Percentiles rank a stretch among this genome's conserved stretches.
Conservation (phyloP, 2,797 vertebrate species). For the Thaleichthys pacificus region DNA sequence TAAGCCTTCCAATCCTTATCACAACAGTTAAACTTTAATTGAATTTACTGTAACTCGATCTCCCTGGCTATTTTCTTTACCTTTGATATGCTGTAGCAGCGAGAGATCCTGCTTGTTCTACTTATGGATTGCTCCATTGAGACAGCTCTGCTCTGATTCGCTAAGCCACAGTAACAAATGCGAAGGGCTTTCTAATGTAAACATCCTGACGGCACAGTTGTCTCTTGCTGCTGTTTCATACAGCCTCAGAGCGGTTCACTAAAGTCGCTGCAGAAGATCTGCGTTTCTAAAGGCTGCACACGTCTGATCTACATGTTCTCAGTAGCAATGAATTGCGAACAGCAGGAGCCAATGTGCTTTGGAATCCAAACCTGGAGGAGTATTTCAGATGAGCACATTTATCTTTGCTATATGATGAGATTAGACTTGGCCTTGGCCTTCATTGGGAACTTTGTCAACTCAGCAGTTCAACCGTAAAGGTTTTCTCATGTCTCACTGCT, state of each 20-base stretch:
- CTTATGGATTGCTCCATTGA: conserved; percentile 26
- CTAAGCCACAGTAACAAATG: conserved; percentile 59
- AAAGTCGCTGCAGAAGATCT: conserved; percentile 32
- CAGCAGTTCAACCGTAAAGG: background rate
- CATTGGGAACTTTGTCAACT: background rate
- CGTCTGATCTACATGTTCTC: too few species aligned
- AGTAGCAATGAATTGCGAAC: too few species aligned
- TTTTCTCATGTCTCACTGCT: background rate
- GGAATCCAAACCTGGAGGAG: too few species aligned
- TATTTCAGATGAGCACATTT: too few species aligned
- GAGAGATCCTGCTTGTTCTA: conserved; percentile 32
- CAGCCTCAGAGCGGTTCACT: conserved; percentile 52
- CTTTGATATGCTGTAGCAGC: conserved; percentile 36
- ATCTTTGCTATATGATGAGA: too few species aligned
- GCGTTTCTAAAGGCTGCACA: background rate
- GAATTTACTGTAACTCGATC: conserved; percentile 51
- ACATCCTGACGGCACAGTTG: conserved; percentile 56
- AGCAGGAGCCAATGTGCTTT: too few species aligned
- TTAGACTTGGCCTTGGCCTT: background rate
- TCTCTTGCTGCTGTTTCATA: conserved; percentile 63
- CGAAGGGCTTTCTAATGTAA: conserved; percentile 38
- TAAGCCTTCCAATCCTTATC: conserved; percentile 59
- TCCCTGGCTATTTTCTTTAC: conserved; percentile 47
- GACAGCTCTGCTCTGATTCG: conserved; percentile 37
- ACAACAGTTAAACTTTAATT: conserved; percentile 65